Evolutionary conservation across 2,888 invertebrate genomes (phyloP).

Genomic region (Euclidia mi): DNA sequence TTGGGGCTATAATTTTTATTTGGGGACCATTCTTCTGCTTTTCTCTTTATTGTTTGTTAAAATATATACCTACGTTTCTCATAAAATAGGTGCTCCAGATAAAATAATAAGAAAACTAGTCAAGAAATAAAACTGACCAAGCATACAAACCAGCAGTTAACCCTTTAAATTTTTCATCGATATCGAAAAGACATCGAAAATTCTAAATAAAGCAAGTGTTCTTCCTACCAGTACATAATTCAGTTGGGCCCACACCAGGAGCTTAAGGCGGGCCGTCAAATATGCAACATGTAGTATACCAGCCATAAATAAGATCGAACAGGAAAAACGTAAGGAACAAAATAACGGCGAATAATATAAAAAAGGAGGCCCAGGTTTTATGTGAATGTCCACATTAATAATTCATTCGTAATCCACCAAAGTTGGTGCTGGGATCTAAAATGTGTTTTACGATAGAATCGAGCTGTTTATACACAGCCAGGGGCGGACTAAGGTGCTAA

Average conservation of each 20-base stretch:
- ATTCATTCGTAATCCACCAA: slow-evolving; percentile 84
- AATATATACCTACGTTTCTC: too few relatives aligned
- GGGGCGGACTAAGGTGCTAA: slow-evolving; percentile 55
- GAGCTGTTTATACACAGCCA: slow-evolving; percentile 68
- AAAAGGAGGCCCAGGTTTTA: slow-evolving; percentile 73
- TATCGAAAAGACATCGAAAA: background rate
- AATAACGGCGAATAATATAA: slow-evolving; percentile 68
- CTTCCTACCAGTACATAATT: slow-evolving; percentile 34
- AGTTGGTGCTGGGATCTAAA: slow-evolving; percentile 74
- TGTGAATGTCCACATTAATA: slow-evolving; percentile 84
- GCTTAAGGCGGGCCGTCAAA: slow-evolving; percentile 46
- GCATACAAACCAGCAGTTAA: background rate
- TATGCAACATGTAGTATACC: slow-evolving; percentile 52
- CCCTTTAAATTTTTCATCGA: too few relatives aligned
- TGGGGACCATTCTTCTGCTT: too few relatives aligned
- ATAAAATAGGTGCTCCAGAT: too few relatives aligned
- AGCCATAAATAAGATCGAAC: slow-evolving; percentile 56
- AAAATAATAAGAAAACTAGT: too few relatives aligned
- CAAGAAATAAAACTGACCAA: too few relatives aligned
- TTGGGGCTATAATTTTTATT: too few relatives aligned
- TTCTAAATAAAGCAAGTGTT: slow-evolving; percentile 22
- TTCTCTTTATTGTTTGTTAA: too few relatives aligned
- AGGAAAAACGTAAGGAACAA: slow-evolving; percentile 57
- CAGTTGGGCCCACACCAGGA: slow-evolving; percentile 34
- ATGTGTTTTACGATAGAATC: slow-evolving; percentile 81